Base-by-base conservation (phyloP, 2,797 vertebrate species). In the Peromyscus aztecus region DNA sequence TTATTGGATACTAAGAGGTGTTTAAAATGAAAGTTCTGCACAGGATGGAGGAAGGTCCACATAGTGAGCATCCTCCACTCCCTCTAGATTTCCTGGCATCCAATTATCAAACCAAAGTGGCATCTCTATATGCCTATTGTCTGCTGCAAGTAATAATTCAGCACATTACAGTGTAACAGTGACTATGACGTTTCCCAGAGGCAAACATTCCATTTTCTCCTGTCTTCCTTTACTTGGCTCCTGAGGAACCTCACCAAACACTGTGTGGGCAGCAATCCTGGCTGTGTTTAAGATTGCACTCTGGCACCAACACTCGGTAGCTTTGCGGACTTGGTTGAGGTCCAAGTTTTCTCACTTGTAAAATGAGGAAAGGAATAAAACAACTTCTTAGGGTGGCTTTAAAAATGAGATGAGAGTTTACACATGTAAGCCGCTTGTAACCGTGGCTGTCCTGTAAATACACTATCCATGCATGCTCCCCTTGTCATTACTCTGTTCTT, bases 21-120 rank as follows among this genome's bases (percentile, higher is more conserved):
- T 80, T 76, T 89, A 96, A 91, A 90, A 92, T 61, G 27, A 85
- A 96, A 85, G 31, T 24, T 76, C 24, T n/a, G 49, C 11, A 37
- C 4, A 49, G 24, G 10, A 14, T n/a, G 87, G 55, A 86, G 1
- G 40, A 57, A 52, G 63, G n/a, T 5, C 65, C 78, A 85, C 40
- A 34, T 65, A 46, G 71, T 82, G 1, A 90, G 37, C 13, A 9
- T 85, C 13, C 55, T 29, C 37, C 5, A 71, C 77, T 69, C 87
- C 49, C 55, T 80, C 55, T 27, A 67, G 61, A 55, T 49, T 67
- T 94, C 73, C 29, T 4, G 34, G 86, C 40, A 61, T 67, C 55
- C 77, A 96, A 57, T 84, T 71, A 65, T 84, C 71, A 77, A 91
- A 55, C 24, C 27, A 52, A 81, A 9, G 34, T 88, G 34, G 67